Evolutionary conservation across 1,140 invertebrate genomes (phyloP).

Genomic region (Drosophila asahinai): DNA sequence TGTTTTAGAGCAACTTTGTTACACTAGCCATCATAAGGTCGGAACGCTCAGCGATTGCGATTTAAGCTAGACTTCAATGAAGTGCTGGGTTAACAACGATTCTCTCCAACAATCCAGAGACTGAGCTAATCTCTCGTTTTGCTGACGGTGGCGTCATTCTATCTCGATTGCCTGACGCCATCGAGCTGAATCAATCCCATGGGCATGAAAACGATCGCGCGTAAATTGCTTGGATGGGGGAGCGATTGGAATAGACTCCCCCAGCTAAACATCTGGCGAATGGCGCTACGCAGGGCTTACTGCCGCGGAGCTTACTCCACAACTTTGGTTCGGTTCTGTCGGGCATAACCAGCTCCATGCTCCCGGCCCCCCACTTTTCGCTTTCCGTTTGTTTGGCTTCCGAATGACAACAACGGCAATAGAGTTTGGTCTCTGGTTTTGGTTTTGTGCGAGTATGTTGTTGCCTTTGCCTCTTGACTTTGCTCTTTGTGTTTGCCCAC

Average conservation of each 20-base stretch:
- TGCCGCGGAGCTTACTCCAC: slow-evolving; percentile 12
- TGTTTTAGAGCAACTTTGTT: too few species aligned
- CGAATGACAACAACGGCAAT: slow-evolving; percentile 34
- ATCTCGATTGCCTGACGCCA: slow-evolving; percentile 27
- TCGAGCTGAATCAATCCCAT: slow-evolving; percentile 29
- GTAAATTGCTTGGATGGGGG: slow-evolving; percentile 12
- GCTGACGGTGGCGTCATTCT: slow-evolving; percentile 27
- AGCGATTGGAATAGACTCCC: background rate
- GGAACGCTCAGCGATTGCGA: background rate
- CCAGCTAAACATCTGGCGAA: slow-evolving; percentile 33
- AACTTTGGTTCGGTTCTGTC: slow-evolving; percentile 28
- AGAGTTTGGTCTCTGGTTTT: slow-evolving; percentile 30
- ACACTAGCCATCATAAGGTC: too few species aligned
- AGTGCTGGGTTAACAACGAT: slow-evolving; percentile 4
- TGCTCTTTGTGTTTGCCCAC: slow-evolving; percentile 59
- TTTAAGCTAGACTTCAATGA: background rate
- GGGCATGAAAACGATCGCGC: slow-evolving; percentile 2
- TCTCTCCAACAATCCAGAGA: background rate
- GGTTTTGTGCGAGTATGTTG: slow-evolving; percentile 43
- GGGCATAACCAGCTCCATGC: slow-evolving; percentile 34
- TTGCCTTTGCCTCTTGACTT: slow-evolving; percentile 61
- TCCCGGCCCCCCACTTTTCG: slow-evolving; percentile 7
- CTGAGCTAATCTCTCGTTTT: slow-evolving; percentile 29
- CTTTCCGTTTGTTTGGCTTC: slow-evolving; percentile 71
- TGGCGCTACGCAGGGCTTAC: slow-evolving; percentile 19